phyloP scores from a whole-genome alignment of 2,888 invertebrate species.

The Stramonita haemastoma region DNA sequence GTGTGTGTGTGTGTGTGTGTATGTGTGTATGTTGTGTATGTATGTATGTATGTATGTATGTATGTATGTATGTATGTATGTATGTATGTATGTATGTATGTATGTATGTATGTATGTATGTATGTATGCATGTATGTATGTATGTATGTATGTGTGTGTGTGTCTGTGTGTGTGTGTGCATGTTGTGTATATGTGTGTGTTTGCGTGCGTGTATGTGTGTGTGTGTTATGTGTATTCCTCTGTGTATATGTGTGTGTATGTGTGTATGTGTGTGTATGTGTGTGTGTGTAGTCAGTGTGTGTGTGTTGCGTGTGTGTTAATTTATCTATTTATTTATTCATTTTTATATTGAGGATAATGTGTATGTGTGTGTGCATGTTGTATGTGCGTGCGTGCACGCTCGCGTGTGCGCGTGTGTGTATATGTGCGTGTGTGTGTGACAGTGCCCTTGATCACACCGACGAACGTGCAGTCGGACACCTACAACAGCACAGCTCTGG shows the following conservation, averaged over 20 bases:
- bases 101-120: not conserved
- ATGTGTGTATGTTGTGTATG: not conserved
- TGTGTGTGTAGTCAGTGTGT: not conserved
- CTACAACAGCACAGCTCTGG: slow-evolving; percentile 93
- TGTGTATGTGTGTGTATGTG: not conserved
- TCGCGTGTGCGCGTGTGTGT: not conserved
- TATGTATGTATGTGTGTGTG: slow-evolving; percentile 6
- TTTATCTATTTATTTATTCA: not conserved
- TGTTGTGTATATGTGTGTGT: not conserved
- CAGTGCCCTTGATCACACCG: slow-evolving; percentile 84
- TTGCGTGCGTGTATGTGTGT: not conserved
- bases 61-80: not conserved
- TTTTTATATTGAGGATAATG: not conserved
- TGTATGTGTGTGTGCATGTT: not conserved
- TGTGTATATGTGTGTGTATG: not conserved
- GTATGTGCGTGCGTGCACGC: not conserved
- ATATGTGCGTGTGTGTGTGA: not conserved
- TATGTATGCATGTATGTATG: not conserved
- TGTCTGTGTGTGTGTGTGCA: not conserved
- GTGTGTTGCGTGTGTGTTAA: slow-evolving; percentile 1
- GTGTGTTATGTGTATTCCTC: too few species aligned
- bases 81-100: not conserved
- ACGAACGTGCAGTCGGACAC: slow-evolving; percentile 87
- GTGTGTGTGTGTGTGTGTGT: slow-evolving; percentile 6
- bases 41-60: not conserved